phyloP scores from a whole-genome alignment of 2,797 vertebrate species.

The Poeciliopsis turneri region DNA sequence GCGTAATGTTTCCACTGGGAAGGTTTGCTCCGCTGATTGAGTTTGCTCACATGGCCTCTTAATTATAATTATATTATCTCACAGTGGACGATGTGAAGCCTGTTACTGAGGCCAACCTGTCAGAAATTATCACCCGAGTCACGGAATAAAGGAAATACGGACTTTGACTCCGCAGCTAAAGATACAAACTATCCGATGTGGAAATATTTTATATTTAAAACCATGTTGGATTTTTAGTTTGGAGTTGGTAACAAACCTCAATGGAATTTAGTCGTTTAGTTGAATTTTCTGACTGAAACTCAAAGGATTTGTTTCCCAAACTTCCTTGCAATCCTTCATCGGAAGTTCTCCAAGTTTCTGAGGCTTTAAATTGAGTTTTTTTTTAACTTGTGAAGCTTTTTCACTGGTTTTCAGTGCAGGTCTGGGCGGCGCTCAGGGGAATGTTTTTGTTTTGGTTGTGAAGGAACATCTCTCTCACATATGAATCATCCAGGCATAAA shows the following conservation, averaged over 20 bases:
- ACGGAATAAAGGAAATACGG: neutral
- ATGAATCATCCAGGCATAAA: neutral
- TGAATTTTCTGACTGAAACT: neutral
- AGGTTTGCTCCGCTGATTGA: neutral
- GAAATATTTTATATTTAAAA: neutral
- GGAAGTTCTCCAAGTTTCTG: neutral
- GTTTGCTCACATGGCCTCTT: constrained; percentile 14
- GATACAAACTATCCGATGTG: neutral
- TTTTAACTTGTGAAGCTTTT: neutral
- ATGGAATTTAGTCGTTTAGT: neutral
- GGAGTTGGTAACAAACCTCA: neutral
- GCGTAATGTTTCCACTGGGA: constrained; percentile 25
- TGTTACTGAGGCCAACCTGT: neutral
- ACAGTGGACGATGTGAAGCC: constrained; percentile 21
- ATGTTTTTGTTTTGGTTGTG: neutral
- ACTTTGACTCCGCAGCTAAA: neutral
- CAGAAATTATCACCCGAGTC: neutral
- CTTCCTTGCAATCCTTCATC: neutral
- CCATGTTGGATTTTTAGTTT: neutral
- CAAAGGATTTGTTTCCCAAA: neutral
- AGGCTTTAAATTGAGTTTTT: neutral
- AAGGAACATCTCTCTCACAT: neutral
- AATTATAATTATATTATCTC: constrained; percentile 30
- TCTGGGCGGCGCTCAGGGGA: neutral
- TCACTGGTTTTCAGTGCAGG: neutral